Base-by-base conservation (phyloP, 1,140 invertebrate species). In the Aculops lycopersici region DNA sequence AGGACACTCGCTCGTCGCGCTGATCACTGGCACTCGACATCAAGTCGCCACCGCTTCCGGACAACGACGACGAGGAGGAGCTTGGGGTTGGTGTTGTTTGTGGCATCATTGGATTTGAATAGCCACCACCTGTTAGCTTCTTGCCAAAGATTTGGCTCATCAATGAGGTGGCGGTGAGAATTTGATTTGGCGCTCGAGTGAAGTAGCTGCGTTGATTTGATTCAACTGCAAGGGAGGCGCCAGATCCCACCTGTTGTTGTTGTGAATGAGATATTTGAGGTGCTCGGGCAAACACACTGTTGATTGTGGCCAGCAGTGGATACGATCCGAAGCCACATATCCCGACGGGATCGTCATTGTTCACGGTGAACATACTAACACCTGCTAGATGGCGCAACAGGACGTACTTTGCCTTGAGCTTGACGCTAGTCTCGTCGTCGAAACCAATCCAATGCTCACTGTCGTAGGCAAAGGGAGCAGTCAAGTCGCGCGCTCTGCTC, bases 321-420 rank as follows among this genome's bases (percentile, higher is more conserved):
- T 47, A 51, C 1, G 36, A 36, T 2, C 46, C 49, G 35, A 51
- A 43, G 17, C 49, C 46, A 38, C 56, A 60, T 2, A 36, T 37
- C 16, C 46, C 52, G 4, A 43, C 18, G 12, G 20, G 35, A 43
- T 58, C 58, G 21, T 60, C 58, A 4, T 49, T 46, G 45, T 62
- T 55, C 4, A 59, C 21, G 15, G 48, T 38, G 37, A 49, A 52
- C 0, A 64, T 38, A 2, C 57, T 63, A 1, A 64, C 47, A 18
- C 67, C 67, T n/a, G 58, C 65, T 13, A 68, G 49, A 44, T 63
- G 59, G 18, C 65, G 56, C 4, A 68, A 50, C 12, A 66, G 42
- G 0, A 56, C 55, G 42, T 69, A 69, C 51, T 68, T 68, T 3
- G 58, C 62, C 65, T 46, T 46, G n/a, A 45, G 35, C 35, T 42